Base-by-base conservation (phyloP, 2,797 vertebrate species). In the Phataginus tetradactyla region DNA sequence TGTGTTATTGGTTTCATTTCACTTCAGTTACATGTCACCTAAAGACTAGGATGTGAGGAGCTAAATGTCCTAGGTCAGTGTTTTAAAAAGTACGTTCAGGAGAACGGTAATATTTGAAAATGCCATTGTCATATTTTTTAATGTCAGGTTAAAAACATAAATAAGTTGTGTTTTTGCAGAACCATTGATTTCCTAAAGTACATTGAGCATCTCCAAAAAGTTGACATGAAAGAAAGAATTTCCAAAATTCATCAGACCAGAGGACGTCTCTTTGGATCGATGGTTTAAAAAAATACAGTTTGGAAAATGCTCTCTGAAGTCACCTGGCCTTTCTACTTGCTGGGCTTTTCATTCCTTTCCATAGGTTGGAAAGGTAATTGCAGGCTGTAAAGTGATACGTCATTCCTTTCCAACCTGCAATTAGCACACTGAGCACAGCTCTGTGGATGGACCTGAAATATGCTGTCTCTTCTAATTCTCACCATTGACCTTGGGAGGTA, bases 241-340 rank as follows among this genome's bases (percentile, higher is more conserved):
- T 71, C 55, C 51, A 66, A 86, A 95, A 72, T 14, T 64, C 53
- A 84, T 79, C 64, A 59, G 57, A 15, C 10, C 29, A 42, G 34
- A 88, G 63, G 86, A 91, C 8, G 59, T 72, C 21, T 75, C 74
- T 72, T 13, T 88, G 53, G 49, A 75, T 25, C 64, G 23, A 55
- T 86, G n/a, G 86, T 86, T 90, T 61, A 61, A 95, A 92, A 45
- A 77, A 25, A 53, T 10, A 74, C 27, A 74, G 25, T 74, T 95
- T 55, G 57, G 68, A 74, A 96, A 93, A 88, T 64, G 79, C 21
- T 53, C 39, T 86, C 61, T 86, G 49, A 64, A 63, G n/a, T 94
- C 45, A 71, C 61, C 57, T 29, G 59, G 39, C 0, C 23, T 90
- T 79, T 89, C 45, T 59, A 51, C 25, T 92, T 84, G 34, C 0